A percentile compares a stretch with the other conserved stretches of the same genome.
phyloP scores from a whole-genome alignment of 2,888 invertebrate genomes.

The Crematogaster levior region DNA sequence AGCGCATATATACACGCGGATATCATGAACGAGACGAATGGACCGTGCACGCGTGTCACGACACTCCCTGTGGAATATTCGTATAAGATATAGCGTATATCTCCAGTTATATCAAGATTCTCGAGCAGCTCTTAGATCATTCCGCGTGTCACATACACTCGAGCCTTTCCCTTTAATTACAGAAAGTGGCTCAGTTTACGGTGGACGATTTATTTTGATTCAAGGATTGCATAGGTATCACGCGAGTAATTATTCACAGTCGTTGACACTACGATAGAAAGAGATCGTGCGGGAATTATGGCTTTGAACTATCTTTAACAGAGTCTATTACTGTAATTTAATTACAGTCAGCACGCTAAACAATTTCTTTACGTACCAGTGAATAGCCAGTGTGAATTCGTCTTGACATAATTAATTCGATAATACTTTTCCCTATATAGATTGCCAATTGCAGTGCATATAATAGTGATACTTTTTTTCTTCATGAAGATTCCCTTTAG shows the following conservation, averaged over 20 bases:
- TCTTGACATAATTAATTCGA: background rate
- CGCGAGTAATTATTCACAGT: constrained; percentile 40
- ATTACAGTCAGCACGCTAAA: background rate
- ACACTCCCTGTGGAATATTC: constrained; percentile 1
- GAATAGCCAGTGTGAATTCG: background rate
- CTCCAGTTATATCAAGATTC: background rate
- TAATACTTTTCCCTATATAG: background rate
- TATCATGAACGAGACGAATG: constrained; percentile 30
- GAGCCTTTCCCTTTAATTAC: constrained; percentile 46
- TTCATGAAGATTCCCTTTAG: background rate
- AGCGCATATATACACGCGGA: background rate
- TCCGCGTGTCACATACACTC: constrained; percentile 3
- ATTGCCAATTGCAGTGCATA: background rate
- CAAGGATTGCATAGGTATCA: constrained; percentile 29
- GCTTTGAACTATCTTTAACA: background rate
- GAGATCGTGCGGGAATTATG: background rate
- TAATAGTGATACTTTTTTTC: background rate
- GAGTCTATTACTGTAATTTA: constrained; percentile 1
- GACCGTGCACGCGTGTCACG: constrained; percentile 39
- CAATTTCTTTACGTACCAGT: background rate
- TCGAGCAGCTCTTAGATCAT: constrained; percentile 39
- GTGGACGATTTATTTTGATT: constrained; percentile 49
- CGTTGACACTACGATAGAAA: background rate
- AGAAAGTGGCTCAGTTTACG: constrained; percentile 46
- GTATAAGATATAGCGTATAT: constrained; percentile 7